These are phyloP conservation scores for Pelecanus crispus DNA, from an alignment of 2,113 vertebrate genomes.

Conservation along the genomic window DNA sequence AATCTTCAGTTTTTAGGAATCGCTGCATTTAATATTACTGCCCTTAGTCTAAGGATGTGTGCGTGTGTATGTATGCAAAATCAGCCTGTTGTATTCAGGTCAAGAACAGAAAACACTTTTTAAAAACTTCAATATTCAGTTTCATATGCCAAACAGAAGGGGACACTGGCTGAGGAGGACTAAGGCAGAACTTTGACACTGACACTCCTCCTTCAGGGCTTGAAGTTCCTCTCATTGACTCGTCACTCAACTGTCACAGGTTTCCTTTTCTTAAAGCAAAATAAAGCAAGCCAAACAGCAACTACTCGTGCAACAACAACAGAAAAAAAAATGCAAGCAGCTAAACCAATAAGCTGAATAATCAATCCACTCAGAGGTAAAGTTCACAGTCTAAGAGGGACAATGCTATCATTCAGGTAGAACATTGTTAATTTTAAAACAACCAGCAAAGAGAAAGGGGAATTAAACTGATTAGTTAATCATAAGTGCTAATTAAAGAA, in stretches of 20 bases:
- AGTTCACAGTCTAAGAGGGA: not conserved
- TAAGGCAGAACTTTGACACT: not conserved
- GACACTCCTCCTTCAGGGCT: not conserved
- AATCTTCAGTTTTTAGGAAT: not conserved
- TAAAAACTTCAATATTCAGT: not conserved
- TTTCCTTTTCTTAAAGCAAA: not conserved
- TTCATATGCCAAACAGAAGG: not conserved
- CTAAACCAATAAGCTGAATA: not conserved
- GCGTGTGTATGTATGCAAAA: not conserved
- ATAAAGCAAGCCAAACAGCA: not conserved
- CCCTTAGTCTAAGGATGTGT: not conserved
- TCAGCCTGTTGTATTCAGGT: not conserved
- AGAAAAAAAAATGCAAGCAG: not conserved
- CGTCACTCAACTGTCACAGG: not conserved
- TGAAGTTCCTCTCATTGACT: not conserved
- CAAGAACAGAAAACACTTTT: not conserved
- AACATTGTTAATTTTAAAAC: not conserved
- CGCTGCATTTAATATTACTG: not conserved
- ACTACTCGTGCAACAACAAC: not conserved
- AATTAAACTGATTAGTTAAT: not conserved
- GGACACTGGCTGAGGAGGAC: not conserved
- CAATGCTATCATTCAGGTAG: not conserved
- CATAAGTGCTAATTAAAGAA: not conserved
- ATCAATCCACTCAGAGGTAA: not conserved
- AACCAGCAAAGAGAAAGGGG: not conserved